phyloP scores from a whole-genome alignment of 2,113 vertebrate species.

The Phainopepla nitens region DNA sequence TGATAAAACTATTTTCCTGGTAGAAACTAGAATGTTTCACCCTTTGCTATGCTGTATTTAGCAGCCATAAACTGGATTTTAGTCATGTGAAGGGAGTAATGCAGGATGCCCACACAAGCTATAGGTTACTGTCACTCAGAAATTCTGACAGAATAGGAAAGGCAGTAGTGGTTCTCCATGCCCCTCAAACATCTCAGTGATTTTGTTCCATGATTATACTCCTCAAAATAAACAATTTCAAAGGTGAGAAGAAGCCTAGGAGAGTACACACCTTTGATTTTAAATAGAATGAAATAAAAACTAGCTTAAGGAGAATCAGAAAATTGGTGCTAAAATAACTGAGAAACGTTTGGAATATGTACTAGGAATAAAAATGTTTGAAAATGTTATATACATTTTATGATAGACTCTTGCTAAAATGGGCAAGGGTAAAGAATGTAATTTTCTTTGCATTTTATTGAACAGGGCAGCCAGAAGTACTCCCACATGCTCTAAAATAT shows the following conservation, averaged over 20 bases:
- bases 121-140: neutral
- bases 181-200: neutral
- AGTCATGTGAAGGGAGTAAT: neutral
- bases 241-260: neutral
- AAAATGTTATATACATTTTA: neutral
- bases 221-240: neutral
- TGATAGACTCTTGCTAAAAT: neutral
- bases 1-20: neutral
- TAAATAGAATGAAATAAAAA: neutral
- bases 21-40: neutral
- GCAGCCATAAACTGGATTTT: neutral
- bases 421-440: neutral
- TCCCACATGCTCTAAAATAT: neutral
- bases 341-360: neutral
- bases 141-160: neutral
- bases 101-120: neutral
- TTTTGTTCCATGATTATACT: neutral
- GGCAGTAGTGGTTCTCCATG: neutral
- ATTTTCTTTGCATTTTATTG: neutral
- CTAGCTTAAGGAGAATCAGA: neutral
- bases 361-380: neutral
- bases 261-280: neutral
- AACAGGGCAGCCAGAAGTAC: neutral
- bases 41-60: neutral
- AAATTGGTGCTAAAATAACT: neutral